Evolutionary conservation across 1,140 invertebrate genomes (phyloP).

Genomic region (Pristionchus pacificus): DNA sequence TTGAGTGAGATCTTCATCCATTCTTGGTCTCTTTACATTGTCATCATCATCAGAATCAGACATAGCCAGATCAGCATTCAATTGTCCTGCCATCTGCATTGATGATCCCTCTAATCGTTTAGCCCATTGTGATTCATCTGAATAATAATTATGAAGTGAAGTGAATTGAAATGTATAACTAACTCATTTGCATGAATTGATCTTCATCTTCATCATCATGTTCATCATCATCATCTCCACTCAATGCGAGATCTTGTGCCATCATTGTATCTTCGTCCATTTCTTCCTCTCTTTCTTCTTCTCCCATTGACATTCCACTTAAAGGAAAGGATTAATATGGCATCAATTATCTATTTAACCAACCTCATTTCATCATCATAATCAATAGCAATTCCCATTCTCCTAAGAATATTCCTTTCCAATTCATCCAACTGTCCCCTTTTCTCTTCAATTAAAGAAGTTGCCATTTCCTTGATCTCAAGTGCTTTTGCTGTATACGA

Average conservation of each 20-base stretch:
- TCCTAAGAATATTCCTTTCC: background rate
- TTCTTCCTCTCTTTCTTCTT: constrained; percentile 22
- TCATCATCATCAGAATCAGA: constrained; percentile 39
- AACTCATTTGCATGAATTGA: background rate
- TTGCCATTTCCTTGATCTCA: constrained; percentile 27
- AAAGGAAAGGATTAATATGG: background rate
- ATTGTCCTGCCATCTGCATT: constrained; percentile 28
- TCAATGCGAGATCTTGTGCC: constrained; percentile 32
- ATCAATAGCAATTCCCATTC: background rate
- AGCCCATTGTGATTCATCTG: background rate
- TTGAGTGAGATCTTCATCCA: background rate
- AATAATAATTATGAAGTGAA: background rate
- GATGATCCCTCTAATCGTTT: constrained; percentile 1
- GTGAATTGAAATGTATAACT: background rate
- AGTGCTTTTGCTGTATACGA: constrained; percentile 32
- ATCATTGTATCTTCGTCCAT: constrained; percentile 22
- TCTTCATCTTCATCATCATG: constrained; percentile 21
- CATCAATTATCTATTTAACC: constrained; percentile 5
- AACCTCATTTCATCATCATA: constrained; percentile 6
- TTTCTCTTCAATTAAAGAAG: constrained; percentile 7
- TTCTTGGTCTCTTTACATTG: background rate
- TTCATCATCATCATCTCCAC: constrained; percentile 33
- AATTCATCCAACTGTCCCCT: constrained; percentile 2
- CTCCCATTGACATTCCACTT: background rate
- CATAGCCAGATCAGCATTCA: constrained; percentile 33